A percentile compares a stretch with the other conserved stretches of the same genome.
Evolutionary conservation across 2,888 invertebrate species (phyloP).

Genomic region (Ophraella communa): DNA sequence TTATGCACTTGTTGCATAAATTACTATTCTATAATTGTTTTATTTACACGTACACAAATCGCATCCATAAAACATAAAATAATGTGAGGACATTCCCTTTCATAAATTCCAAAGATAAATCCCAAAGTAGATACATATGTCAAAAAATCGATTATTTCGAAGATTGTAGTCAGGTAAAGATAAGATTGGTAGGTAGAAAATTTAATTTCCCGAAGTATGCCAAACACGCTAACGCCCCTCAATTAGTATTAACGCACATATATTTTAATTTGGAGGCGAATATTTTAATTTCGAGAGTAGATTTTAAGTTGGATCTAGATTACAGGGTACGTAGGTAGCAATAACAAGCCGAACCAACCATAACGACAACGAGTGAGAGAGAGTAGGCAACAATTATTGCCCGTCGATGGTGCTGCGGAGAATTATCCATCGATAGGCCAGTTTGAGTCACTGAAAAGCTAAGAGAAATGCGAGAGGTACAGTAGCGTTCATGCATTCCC

Average conservation of each 20-base stretch:
- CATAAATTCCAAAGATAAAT: background rate
- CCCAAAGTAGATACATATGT: background rate
- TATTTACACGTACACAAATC: background rate
- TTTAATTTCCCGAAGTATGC: slow-evolving; percentile 28
- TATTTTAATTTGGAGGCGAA: slow-evolving; percentile 40
- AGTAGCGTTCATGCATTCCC: too few species aligned
- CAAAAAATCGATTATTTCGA: slow-evolving; percentile 11
- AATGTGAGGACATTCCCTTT: background rate
- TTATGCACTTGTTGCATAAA: too few species aligned
- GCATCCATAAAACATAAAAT: background rate
- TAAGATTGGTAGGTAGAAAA: slow-evolving; percentile 25
- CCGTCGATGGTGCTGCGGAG: slow-evolving; percentile 14
- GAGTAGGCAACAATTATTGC: slow-evolving; percentile 16
- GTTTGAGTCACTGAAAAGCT: background rate
- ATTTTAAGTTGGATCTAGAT: slow-evolving; percentile 41
- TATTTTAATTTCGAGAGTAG: slow-evolving; percentile 35
- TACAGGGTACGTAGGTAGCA: slow-evolving; percentile 46
- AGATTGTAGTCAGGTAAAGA: slow-evolving; percentile 21
- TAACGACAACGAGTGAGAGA: slow-evolving; percentile 21
- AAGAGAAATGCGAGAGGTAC: too few species aligned
- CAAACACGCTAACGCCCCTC: slow-evolving; percentile 27
- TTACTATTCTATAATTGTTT: too few species aligned
- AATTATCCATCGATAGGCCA: slow-evolving; percentile 15
- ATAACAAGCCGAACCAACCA: slow-evolving; percentile 39
- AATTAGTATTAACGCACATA: slow-evolving; percentile 30